phyloP scores from a whole-genome alignment of 1,140 invertebrate genomes.

The Zaprionus taronus region DNA sequence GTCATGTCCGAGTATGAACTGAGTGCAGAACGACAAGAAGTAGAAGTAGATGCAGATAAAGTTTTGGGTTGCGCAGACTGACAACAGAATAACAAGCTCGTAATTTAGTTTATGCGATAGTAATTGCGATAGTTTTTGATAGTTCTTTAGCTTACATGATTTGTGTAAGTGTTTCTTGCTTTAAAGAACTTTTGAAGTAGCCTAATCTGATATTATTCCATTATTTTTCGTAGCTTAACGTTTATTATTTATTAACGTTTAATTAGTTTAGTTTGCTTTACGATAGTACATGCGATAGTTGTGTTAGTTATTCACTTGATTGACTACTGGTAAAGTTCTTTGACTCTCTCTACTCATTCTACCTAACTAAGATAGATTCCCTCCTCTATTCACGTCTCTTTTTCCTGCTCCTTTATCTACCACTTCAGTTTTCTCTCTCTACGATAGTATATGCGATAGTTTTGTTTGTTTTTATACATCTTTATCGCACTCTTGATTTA shows the following conservation, averaged over 20 bases:
- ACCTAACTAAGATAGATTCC: too few relatives aligned
- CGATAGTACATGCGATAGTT: not conserved
- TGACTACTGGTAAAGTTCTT: too few relatives aligned
- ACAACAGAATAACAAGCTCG: not conserved
- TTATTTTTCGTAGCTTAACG: not conserved
- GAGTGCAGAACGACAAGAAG: slow-evolving; percentile 28
- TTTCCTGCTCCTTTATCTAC: too few relatives aligned
- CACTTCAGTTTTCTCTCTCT: not conserved
- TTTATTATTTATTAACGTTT: too few relatives aligned
- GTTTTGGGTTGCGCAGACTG: not conserved
- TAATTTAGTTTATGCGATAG: not conserved
- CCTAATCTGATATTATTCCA: not conserved
- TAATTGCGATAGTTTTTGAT: not conserved
- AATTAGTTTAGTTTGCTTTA: not conserved
- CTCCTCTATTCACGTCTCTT: too few relatives aligned
- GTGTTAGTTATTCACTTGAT: too few relatives aligned
- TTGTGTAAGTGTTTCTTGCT: too few relatives aligned
- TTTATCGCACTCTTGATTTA: not conserved
- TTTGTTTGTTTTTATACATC: not conserved
- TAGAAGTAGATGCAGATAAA: slow-evolving; percentile 24
- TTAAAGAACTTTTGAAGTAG: too few relatives aligned
- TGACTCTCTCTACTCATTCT: too few relatives aligned
- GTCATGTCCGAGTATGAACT: slow-evolving; percentile 47
- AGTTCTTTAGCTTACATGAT: not conserved
- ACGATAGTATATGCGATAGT: not conserved